These are phyloP conservation scores for Psephotus haematonotus DNA, from an alignment of 2,113 vertebrate species.

Conservation along the genomic window DNA sequence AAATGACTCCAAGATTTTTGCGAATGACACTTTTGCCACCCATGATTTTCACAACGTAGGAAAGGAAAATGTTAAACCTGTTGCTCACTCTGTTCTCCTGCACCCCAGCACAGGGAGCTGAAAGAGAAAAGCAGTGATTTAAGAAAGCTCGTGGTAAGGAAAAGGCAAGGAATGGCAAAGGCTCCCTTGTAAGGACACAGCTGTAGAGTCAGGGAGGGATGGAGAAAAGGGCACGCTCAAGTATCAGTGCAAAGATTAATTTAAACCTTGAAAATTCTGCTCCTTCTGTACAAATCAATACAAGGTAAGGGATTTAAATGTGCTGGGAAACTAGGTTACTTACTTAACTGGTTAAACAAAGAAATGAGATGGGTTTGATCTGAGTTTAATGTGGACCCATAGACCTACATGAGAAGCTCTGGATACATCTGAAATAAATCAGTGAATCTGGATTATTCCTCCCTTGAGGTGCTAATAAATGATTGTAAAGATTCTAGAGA, in stretches of 20 bases:
- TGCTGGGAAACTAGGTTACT: background rate
- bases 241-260: background rate
- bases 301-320: background rate
- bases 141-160: background rate
- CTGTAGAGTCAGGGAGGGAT: background rate
- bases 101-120: background rate
- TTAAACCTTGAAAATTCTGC: background rate
- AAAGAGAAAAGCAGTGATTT: background rate
- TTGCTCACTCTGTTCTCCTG: background rate
- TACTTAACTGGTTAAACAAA: background rate
- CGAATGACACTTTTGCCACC: conserved; percentile 33
- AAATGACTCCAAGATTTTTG: conserved; percentile 65
- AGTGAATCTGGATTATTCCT: background rate
- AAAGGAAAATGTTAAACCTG: background rate
- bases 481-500: background rate
- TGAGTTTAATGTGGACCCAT: background rate
- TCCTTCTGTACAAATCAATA: background rate
- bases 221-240: background rate
- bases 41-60: background rate
- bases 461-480: background rate
- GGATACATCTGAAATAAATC: background rate
- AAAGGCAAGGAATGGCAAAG: background rate
- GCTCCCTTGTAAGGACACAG: background rate
- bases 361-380: background rate
- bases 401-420: background rate